phyloP scores from a whole-genome alignment of 2,797 vertebrate genomes.

The Iguana delicatissima region DNA sequence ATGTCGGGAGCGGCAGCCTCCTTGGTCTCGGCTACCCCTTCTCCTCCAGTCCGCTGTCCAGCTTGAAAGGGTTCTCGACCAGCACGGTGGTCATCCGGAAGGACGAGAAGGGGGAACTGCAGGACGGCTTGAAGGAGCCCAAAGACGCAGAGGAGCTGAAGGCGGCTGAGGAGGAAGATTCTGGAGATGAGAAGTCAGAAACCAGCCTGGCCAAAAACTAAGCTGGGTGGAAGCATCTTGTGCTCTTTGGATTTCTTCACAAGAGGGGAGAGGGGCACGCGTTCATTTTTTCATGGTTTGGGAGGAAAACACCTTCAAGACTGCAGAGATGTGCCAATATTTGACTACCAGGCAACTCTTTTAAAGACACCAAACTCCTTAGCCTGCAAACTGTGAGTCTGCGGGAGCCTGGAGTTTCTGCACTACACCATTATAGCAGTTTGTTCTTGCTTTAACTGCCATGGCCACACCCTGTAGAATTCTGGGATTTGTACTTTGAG shows the following conservation, averaged over 20 bases:
- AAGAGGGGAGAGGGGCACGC: no score
- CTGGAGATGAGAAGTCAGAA: constrained; percentile 30
- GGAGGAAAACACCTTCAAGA: no score
- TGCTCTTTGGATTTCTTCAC: background rate
- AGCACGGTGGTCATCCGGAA: constrained; percentile 60
- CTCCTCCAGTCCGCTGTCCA: constrained; percentile 76
- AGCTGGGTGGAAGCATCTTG: background rate
- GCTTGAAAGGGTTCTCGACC: constrained; percentile 76
- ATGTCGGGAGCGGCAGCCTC: constrained; percentile 75
- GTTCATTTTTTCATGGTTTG: background rate
- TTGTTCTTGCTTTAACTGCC: no score
- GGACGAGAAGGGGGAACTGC: constrained; percentile 16
- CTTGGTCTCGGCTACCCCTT: constrained; percentile 80
- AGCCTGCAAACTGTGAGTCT: no score
- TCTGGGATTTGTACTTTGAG: no score
- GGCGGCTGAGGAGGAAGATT: background rate
- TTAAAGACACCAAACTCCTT: no score
- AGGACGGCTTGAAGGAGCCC: background rate
- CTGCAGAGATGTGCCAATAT: no score
- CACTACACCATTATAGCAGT: no score
- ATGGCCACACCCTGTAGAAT: no score
- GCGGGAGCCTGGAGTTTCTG: no score
- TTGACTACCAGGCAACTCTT: no score
- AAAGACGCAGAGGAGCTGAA: no score
- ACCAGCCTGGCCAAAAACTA: constrained; percentile 32